These are phyloP conservation scores for Gambusia holbrooki DNA, from an alignment of 2,113 vertebrate genomes.

Conservation along the genomic window DNA sequence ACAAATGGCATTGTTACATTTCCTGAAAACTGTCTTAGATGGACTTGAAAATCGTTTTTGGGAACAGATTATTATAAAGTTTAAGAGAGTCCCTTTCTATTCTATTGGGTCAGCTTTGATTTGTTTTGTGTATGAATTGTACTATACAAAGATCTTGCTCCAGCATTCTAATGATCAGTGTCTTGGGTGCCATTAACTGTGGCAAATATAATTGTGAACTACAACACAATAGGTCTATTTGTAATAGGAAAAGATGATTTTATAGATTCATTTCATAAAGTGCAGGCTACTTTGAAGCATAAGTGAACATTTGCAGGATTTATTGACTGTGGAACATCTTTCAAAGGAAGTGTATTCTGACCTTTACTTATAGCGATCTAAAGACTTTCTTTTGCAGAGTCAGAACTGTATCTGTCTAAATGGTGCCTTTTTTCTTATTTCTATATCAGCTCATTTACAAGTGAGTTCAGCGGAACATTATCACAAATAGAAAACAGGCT, in stretches of 20 bases:
- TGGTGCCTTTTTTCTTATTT: constrained; percentile 29
- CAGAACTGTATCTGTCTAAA: constrained; percentile 43
- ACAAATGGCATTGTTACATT: constrained; percentile 71
- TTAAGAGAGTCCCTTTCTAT: constrained; percentile 68
- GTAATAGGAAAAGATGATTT: no score
- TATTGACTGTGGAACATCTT: constrained; percentile 60
- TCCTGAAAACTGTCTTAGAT: constrained; percentile 54
- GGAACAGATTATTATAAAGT: constrained; percentile 66
- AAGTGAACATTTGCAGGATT: constrained; percentile 33
- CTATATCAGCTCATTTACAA: constrained; percentile 53
- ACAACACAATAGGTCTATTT: no score
- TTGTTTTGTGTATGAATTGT: no score
- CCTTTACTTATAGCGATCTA: constrained; percentile 58
- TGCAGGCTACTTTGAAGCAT: no score
- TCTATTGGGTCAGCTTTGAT: constrained; percentile 35
- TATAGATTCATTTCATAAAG: no score
- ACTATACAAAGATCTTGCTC: no score
- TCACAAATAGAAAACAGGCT: not conserved
- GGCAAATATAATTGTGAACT: not conserved
- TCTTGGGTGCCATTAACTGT: no score
- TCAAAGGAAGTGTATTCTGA: constrained; percentile 59
- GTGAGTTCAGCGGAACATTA: constrained; percentile 36
- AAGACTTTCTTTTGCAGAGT: constrained; percentile 56
- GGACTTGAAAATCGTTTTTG: constrained; percentile 68
- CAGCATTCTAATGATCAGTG: no score